Evolutionary conservation across 53 echinoderm and acorn worm genomes (phyloP).

Genomic region (Temnopleurus reevesii): DNA sequence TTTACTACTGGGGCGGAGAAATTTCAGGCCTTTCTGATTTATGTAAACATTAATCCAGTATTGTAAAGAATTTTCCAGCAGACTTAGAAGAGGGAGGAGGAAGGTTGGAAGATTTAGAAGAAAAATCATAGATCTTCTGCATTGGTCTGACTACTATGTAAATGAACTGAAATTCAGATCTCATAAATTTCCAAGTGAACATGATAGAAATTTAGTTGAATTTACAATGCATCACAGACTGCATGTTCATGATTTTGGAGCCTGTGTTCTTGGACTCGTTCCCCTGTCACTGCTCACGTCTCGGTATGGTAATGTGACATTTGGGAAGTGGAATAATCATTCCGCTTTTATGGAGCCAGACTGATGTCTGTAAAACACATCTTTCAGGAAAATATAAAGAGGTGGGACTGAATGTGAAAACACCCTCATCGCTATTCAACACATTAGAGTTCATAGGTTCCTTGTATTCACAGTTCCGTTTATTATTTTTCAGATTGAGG

Average conservation of each 20-base stretch:
- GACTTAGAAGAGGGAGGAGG: background rate
- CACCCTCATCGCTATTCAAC: too few species aligned
- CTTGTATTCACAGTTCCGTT: too few species aligned
- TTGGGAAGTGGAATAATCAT: background rate
- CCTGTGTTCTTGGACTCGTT: background rate
- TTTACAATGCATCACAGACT: conserved; percentile 9
- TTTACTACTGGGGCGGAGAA: background rate
- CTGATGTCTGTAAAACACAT: background rate
- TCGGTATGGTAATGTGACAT: conserved; percentile 42
- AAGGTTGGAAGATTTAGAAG: background rate
- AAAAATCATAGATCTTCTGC: background rate
- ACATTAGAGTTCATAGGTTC: too few species aligned
- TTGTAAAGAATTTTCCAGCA: background rate
- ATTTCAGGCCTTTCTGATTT: conserved; percentile 18
- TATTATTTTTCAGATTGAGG: too few species aligned
- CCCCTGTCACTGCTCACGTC: background rate
- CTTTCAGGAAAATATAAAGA: background rate
- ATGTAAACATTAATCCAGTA: conserved; percentile 8
- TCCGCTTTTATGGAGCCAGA: conserved; percentile 18
- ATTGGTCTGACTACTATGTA: background rate
- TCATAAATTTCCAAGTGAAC: background rate
- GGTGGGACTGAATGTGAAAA: background rate
- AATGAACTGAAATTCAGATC: background rate
- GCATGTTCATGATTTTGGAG: background rate
- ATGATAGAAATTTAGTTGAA: conserved; percentile 10